Evolutionary conservation across 2,797 vertebrate genomes (phyloP).

Genomic region (Coluber constrictor): DNA sequence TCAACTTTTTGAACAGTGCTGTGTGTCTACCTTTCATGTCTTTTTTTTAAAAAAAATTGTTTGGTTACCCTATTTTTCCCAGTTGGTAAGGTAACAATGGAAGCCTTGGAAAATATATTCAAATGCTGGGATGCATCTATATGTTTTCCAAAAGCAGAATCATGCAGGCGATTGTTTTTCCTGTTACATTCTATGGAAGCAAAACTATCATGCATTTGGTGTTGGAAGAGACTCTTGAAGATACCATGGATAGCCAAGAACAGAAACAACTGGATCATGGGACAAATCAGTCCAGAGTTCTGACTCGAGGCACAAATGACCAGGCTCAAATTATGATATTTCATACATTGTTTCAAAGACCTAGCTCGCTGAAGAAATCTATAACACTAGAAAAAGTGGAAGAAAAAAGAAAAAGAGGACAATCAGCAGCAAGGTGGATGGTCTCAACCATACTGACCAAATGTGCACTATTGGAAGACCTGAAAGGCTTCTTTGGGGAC

Average conservation of each 20-base stretch:
- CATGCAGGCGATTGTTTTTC: neutral
- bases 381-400: neutral
- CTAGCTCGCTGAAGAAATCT: neutral
- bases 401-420: neutral
- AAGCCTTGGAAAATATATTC: neutral
- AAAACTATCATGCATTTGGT: neutral
- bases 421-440: neutral
- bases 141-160: neutral
- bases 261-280: neutral
- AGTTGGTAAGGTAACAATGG: neutral
- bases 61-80: neutral
- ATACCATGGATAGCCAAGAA: neutral
- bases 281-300: neutral
- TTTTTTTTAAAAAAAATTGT: neutral
- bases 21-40: neutral
- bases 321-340: neutral
- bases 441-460: neutral
- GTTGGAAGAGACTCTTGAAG: neutral
- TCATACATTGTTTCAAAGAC: neutral
- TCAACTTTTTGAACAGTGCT: neutral
- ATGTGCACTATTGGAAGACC: neutral
- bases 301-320: neutral
- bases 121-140: neutral
- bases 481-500: neutral
- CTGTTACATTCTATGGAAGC: neutral